A percentile compares a stretch with the other conserved stretches of the same genome.
These are phyloP conservation scores for Ormia ochracea DNA, from an alignment of 2,888 invertebrate genomes.

Conservation along the genomic window DNA sequence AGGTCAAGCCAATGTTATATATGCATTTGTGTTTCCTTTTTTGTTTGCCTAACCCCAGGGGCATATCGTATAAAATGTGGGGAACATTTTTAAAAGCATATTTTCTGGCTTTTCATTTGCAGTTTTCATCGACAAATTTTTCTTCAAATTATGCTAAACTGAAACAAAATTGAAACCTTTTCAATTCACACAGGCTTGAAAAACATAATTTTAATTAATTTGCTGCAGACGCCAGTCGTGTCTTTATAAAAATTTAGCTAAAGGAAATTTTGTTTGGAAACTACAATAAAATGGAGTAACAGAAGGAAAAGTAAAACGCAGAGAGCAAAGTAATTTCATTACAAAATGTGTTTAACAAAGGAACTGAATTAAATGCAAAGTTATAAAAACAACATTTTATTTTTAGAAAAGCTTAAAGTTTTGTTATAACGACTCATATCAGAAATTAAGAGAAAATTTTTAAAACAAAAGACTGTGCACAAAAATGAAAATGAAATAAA, in stretches of 20 bases:
- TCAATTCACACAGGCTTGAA: neutral
- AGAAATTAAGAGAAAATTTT: neutral
- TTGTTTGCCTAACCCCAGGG: too few relatives aligned
- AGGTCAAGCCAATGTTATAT: too few relatives aligned
- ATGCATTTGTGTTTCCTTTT: too few relatives aligned
- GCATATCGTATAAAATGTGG: too few relatives aligned
- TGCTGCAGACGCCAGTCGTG: neutral
- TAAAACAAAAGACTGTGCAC: neutral
- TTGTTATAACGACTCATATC: neutral
- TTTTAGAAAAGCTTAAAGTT: neutral
- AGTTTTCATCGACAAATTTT: too few relatives aligned
- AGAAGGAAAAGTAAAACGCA: neutral
- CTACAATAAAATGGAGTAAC: neutral
- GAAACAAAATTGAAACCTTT: neutral
- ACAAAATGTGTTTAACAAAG: conserved; percentile 9
- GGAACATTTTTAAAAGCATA: too few relatives aligned
- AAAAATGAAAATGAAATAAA: too few relatives aligned
- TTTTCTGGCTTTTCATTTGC: too few relatives aligned
- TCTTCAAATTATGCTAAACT: too few relatives aligned
- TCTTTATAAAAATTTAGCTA: neutral
- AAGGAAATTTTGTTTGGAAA: neutral
- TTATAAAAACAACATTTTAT: neutral
- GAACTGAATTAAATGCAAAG: conserved; percentile 19
- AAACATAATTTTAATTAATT: conserved; percentile 12
- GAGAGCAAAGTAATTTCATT: neutral